Evolutionary conservation across 2,888 invertebrate species (phyloP).

Genomic region (Heliconius aoede): DNA sequence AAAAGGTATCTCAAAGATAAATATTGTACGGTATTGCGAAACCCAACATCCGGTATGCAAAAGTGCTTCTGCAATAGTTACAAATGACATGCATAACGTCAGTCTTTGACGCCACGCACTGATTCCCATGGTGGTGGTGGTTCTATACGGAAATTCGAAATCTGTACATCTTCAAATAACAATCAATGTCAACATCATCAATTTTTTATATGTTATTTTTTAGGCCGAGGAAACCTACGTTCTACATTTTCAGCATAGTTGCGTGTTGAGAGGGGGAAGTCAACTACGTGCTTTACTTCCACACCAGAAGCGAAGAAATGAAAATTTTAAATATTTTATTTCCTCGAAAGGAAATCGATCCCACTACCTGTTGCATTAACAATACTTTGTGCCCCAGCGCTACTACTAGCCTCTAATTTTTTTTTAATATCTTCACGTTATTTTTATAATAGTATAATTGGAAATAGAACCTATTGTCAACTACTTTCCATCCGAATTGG

Average conservation of each 20-base stretch:
- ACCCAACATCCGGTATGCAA: slow-evolving; percentile 33
- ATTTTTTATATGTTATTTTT: no score
- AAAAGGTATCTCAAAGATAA: slow-evolving; percentile 1
- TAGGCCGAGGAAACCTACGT: no score
- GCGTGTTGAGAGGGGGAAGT: no score
- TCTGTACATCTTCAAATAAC: slow-evolving; percentile 11
- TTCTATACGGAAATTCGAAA: slow-evolving; percentile 38
- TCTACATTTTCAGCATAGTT: no score
- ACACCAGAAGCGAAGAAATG: no score
- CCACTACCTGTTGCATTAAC: not conserved
- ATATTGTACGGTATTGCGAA: slow-evolving; percentile 11
- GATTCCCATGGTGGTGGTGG: slow-evolving; percentile 32
- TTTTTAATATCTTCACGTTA: no score
- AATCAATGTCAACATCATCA: not conserved
- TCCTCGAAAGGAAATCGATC: not conserved
- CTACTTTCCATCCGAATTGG: no score
- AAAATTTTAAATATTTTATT: not conserved
- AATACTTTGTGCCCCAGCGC: no score
- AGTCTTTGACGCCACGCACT: slow-evolving; percentile 31
- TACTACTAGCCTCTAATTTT: no score
- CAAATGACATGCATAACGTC: slow-evolving; percentile 40
- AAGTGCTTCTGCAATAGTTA: slow-evolving; percentile 38
- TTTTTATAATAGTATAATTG: no score
- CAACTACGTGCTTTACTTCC: no score
- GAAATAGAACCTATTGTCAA: no score